phyloP scores from a whole-genome alignment of 2,888 invertebrate species.

The Hyposoter didymator region DNA sequence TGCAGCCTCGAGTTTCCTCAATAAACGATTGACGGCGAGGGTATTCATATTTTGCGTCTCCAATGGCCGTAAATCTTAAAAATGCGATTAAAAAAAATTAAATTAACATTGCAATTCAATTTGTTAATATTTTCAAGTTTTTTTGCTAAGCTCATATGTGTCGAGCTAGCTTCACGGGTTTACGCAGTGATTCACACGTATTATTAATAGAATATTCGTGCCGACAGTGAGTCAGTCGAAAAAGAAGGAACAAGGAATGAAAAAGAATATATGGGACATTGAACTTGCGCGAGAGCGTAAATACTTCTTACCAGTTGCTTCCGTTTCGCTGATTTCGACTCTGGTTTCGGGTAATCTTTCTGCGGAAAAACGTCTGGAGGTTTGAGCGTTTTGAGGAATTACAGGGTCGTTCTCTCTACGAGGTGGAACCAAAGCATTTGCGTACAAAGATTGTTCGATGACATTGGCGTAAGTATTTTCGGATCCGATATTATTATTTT shows the following conservation, averaged over 20 bases:
- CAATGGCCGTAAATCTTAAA: conserved; percentile 44
- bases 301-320: conserved; percentile 48
- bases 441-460: conserved; percentile 79
- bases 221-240: conserved; percentile 53
- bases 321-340: conserved; percentile 17
- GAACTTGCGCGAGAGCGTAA: conserved; percentile 47
- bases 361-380: conserved; percentile 12
- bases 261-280: conserved; percentile 53
- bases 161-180: conserved; percentile 54
- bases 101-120: not conserved
- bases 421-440: conserved; percentile 72
- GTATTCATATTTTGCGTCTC: conserved; percentile 85
- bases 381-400: conserved; percentile 44
- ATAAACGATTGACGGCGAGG: conserved; percentile 87
- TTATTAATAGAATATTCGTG: conserved; percentile 61
- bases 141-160: conserved; percentile 10
- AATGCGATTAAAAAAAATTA: conserved; percentile 4
- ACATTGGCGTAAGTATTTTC: conserved; percentile 85
- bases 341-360: conserved; percentile 10
- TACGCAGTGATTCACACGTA: conserved; percentile 55
- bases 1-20: conserved; percentile 90
- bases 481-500: conserved; percentile 66
- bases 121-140: not conserved
- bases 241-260: conserved; percentile 9
- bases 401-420: conserved; percentile 9